Conservation (phyloP, 1,140 invertebrate genomes). For the Geopemphigus sp. region DNA sequence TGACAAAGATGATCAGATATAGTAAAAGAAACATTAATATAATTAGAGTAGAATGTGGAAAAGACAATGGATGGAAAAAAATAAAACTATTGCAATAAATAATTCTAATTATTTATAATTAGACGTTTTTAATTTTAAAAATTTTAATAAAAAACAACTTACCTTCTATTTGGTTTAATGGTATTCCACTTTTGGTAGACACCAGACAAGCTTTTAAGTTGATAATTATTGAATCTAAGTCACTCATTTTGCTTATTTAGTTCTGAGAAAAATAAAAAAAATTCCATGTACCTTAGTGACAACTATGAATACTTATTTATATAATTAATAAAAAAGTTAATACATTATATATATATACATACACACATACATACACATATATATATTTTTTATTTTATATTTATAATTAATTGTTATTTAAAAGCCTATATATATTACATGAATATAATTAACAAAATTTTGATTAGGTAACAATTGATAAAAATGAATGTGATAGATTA, state of each 20-base stretch:
- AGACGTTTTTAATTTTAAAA: not conserved
- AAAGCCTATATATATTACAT: not conserved
- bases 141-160: not conserved
- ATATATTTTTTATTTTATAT: too few species aligned
- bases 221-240: not conserved
- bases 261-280: constrained; percentile 7
- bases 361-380: too few species aligned
- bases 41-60: not conserved
- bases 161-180: constrained; percentile 15
- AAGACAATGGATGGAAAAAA: not conserved
- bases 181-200: not conserved
- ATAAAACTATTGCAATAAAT: too few species aligned
- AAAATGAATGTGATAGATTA: not conserved
- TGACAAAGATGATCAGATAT: too few species aligned
- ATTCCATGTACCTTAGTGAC: too few species aligned
- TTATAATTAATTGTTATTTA: not conserved
- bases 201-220: constrained; percentile 12
- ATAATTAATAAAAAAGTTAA: too few species aligned
- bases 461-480: not conserved
- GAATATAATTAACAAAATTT: not conserved
- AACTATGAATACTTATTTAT: too few species aligned
- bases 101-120: constrained; percentile 1
- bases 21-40: too few species aligned
- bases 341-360: too few species aligned
- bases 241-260: not conserved